Evolutionary conservation across 92 coral and sea anemone genomes (phyloP).

Genomic region (Parazoanthus swiftii): DNA sequence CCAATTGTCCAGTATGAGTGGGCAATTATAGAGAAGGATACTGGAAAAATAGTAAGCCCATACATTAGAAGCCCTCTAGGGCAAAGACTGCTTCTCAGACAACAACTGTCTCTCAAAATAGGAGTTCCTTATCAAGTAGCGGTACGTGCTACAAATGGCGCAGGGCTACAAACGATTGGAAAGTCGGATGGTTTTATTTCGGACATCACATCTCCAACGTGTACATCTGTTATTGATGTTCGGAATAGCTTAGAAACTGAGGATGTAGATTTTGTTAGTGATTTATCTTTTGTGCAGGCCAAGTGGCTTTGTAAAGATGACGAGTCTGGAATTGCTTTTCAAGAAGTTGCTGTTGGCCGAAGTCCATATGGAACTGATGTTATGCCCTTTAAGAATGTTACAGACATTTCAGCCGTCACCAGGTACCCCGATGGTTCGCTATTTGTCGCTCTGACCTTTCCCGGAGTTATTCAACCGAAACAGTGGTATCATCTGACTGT

Average conservation of each 20-base stretch:
- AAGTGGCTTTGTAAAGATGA: slow-evolving; percentile 76
- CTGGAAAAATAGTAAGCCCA: slow-evolving; percentile 57
- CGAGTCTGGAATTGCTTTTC: slow-evolving; percentile 71
- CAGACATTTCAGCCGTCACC: slow-evolving; percentile 19
- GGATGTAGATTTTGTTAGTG: slow-evolving; percentile 82
- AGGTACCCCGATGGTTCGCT: slow-evolving; percentile 50
- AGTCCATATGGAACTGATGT: slow-evolving; percentile 81
- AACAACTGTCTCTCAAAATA: slow-evolving; percentile 61
- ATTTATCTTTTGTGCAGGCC: slow-evolving; percentile 67
- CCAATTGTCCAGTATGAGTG: slow-evolving; percentile 89
- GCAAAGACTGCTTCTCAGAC: slow-evolving; percentile 81
- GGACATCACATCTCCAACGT: slow-evolving; percentile 72
- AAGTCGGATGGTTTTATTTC: slow-evolving; percentile 78
- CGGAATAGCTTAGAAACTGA: slow-evolving; percentile 40
- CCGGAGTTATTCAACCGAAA: slow-evolving; percentile 54
- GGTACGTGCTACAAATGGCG: slow-evolving; percentile 86
- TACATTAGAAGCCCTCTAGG: slow-evolving; percentile 68
- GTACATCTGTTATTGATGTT: slow-evolving; percentile 73
- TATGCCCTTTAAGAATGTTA: slow-evolving; percentile 44
- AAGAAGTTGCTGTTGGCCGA: slow-evolving; percentile 82
- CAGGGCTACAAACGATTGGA: slow-evolving; percentile 64
- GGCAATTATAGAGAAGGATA: slow-evolving; percentile 56
- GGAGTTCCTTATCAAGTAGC: slow-evolving; percentile 71
- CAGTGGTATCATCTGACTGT: slow-evolving; percentile 87
- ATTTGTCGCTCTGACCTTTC: slow-evolving; percentile 49